Conservation (phyloP, 2,888 invertebrate species). For the Oscheius sp. region DNA sequence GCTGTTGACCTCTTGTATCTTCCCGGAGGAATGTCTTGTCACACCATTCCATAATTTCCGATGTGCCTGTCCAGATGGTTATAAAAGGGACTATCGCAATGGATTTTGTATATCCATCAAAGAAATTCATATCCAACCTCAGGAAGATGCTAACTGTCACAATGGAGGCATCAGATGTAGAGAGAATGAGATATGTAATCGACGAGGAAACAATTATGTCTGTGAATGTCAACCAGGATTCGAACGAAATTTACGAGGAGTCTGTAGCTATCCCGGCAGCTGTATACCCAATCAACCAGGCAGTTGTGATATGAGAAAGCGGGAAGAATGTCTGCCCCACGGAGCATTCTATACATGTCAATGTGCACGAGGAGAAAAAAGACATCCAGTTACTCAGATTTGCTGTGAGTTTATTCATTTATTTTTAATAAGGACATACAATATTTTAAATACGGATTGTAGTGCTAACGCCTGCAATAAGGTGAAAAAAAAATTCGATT, state of each 20-base stretch:
- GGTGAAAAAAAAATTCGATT: no score
- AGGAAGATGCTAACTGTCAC: constrained; percentile 55
- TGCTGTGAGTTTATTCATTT: constrained; percentile 69
- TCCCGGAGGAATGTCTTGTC: constrained; percentile 59
- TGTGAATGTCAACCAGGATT: constrained; percentile 62
- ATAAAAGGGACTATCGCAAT: constrained; percentile 57
- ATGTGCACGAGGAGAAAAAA: constrained; percentile 60
- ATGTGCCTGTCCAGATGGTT: constrained; percentile 67
- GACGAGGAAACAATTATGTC: constrained; percentile 34
- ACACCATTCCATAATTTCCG: constrained; percentile 68
- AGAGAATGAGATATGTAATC: constrained; percentile 54
- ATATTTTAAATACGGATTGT: background rate
- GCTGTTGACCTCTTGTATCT: constrained; percentile 65
- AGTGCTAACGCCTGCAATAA: no score
- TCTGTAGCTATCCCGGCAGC: constrained; percentile 60
- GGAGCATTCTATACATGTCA: constrained; percentile 68
- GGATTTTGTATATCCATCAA: constrained; percentile 66
- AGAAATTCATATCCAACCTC: constrained; percentile 49
- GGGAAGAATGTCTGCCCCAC: constrained; percentile 67
- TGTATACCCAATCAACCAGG: constrained; percentile 65
- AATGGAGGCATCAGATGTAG: constrained; percentile 55
- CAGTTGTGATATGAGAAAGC: constrained; percentile 66
- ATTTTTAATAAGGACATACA: background rate
- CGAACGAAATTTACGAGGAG: constrained; percentile 53
- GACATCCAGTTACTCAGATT: constrained; percentile 69